Base-by-base conservation (phyloP, 1,140 invertebrate species). In the Dreissena rostriformis region DNA sequence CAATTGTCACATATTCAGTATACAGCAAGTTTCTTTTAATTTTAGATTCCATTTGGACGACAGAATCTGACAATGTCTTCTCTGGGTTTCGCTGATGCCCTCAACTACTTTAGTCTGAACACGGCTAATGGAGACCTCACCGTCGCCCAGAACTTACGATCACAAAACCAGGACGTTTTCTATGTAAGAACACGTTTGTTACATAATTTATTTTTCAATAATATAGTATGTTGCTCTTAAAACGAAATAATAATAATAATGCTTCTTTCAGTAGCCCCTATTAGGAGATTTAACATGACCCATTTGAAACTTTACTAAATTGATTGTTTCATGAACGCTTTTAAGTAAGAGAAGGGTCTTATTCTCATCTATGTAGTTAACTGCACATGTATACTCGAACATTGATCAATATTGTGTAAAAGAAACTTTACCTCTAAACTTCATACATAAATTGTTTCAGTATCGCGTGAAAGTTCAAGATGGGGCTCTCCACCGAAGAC, bases 81-180 rank as follows among this genome's bases (percentile, higher is more conserved):
- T 0, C 0, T 82, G 6, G 90, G 90, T 63, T 87, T 88, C 49
- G 74, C 74, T 28, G 19, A 68, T 22, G 88, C 78, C 8, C 24
- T 72, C 4, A 55, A 66, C 39, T 87, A 81, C 53, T 91, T 91
- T 83, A 52, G 26, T 52, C 76, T 91, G 14, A 78, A 87, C 51
- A 19, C 66, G 0, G n/a, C 72, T 0, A 55, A 29, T 28, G 61
- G 57, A 14, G 15, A 49, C 5, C 12, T 82, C 11, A n/a, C 61
- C 24, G 61, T 82, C 1, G 7, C 17, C 10, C 39, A 53, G 17
- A 52, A 67, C 10, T 51, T 82, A 26, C 24, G 53, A 0, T 0
- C 14, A 29, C 71, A 75, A 68, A 12, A 29, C 24, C 0, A 15
- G 8, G 65, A 82, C 26, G 28, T 10, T 17, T 82, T 74, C 51